phyloP scores from a whole-genome alignment of 2,113 vertebrate species.

The Etia nguti region DNA sequence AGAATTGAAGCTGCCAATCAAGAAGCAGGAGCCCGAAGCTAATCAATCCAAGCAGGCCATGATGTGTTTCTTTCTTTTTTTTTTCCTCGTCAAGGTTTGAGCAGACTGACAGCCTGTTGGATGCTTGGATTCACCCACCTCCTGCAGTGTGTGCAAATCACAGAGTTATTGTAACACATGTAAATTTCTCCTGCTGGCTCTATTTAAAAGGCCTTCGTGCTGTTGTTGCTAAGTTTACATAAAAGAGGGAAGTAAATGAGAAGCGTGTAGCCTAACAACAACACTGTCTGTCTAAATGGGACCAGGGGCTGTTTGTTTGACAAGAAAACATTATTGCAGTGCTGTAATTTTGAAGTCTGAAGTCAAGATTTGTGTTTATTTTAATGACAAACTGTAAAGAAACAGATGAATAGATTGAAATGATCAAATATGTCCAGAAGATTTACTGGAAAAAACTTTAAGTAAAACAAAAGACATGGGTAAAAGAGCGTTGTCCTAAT shows the following conservation, averaged over 20 bases:
- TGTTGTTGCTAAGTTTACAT: slow-evolving; percentile 18
- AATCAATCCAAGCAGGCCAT: slow-evolving; percentile 61
- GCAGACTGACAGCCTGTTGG: slow-evolving; percentile 32
- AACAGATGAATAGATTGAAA: not conserved
- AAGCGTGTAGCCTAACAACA: slow-evolving; percentile 2
- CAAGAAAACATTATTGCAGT: not conserved
- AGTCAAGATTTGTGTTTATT: not conserved
- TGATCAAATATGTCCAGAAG: not conserved
- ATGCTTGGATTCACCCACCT: slow-evolving; percentile 37
- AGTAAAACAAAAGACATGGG: not conserved
- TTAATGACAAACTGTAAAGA: not conserved
- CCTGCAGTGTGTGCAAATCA: slow-evolving; percentile 41
- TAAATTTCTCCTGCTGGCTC: slow-evolving; percentile 34
- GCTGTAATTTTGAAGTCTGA: not conserved
- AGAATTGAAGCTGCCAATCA: slow-evolving; percentile 64
- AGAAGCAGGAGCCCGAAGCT: slow-evolving; percentile 44
- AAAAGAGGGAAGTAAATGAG: slow-evolving; percentile 36
- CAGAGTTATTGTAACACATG: slow-evolving; percentile 39
- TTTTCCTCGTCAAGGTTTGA: slow-evolving; percentile 8
- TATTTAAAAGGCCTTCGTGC: not conserved
- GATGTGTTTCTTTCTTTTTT: slow-evolving; percentile 36
- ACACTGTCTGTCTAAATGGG: not conserved
- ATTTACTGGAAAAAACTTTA: not conserved
- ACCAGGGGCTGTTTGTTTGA: not conserved
- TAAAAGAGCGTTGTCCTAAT: not conserved